Evolutionary conservation across 1,140 invertebrate genomes (phyloP).

Genomic region (Lordiphosa clarofinis): DNA sequence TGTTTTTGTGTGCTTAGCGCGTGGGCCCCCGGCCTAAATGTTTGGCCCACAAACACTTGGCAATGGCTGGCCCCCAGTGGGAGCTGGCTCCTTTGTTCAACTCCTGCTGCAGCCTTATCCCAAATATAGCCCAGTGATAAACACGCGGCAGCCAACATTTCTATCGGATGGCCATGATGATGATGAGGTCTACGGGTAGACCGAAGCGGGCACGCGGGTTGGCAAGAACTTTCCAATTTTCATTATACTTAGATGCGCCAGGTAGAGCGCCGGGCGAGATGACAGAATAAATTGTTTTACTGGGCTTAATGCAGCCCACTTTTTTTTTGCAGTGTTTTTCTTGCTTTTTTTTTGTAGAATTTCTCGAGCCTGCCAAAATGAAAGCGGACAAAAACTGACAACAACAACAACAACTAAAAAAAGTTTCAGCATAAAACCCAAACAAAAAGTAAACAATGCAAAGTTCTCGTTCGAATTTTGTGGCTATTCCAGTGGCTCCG

Average conservation of each 20-base stretch:
- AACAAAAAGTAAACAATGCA: constrained; percentile 66
- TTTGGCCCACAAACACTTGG: constrained; percentile 41
- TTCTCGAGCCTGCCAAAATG: constrained; percentile 39
- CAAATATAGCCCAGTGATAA: constrained; percentile 15
- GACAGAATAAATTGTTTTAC: not conserved
- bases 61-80: constrained; percentile 31
- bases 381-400: constrained; percentile 11
- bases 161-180: constrained; percentile 19
- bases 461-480: constrained; percentile 32
- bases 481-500: constrained; percentile 22
- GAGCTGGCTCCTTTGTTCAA: not conserved
- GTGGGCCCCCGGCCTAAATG: constrained; percentile 30
- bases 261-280: too few species aligned
- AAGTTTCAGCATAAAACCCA: constrained; percentile 30
- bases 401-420: constrained; percentile 21
- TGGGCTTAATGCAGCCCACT: not conserved
- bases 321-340: not conserved
- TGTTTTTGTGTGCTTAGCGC: constrained; percentile 70
- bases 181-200: not conserved
- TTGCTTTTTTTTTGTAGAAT: not conserved
- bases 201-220: not conserved
- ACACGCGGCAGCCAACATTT: constrained; percentile 37
- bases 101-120: constrained; percentile 7
- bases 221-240: not conserved
- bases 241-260: too few species aligned